Percentiles rank a stretch among this genome's conserved stretches.
phyloP scores from a whole-genome alignment of 1,140 invertebrate species.

The Wasmannia auropunctata region DNA sequence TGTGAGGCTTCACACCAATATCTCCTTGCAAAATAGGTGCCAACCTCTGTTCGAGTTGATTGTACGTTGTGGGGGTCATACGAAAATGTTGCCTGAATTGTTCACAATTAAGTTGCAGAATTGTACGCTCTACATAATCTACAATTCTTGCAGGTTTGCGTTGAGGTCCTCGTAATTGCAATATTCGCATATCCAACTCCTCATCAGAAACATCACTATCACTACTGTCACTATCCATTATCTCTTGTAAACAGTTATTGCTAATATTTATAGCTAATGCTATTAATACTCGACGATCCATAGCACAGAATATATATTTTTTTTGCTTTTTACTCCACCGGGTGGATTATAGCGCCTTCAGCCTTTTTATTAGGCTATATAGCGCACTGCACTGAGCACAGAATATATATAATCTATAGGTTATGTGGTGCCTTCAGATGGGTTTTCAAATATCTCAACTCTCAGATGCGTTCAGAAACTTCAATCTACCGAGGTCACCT shows the following conservation, averaged over 20 bases:
- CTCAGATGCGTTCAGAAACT: too few species aligned
- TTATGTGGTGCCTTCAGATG: too few species aligned
- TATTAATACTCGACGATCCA: background rate
- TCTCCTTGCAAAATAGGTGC: conserved; percentile 2
- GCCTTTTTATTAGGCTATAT: too few species aligned
- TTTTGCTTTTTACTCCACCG: too few species aligned
- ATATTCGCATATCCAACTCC: background rate
- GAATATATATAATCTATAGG: too few species aligned
- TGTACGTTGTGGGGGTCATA: background rate
- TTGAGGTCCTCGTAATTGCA: background rate
- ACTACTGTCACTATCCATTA: background rate
- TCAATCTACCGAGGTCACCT: too few species aligned
- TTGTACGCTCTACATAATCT: background rate
- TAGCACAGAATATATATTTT: too few species aligned
- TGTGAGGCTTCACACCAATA: background rate
- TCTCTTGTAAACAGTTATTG: background rate
- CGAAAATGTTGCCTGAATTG: background rate
- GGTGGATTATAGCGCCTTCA: too few species aligned
- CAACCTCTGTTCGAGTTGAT: background rate
- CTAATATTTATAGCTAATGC: background rate
- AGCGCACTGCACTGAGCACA: too few species aligned
- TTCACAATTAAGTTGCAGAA: background rate
- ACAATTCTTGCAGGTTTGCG: background rate
- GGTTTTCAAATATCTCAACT: too few species aligned
- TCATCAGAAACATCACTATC: background rate